Base-by-base conservation (phyloP, 2,888 invertebrate genomes). In the Toxonevra muliebris region DNA sequence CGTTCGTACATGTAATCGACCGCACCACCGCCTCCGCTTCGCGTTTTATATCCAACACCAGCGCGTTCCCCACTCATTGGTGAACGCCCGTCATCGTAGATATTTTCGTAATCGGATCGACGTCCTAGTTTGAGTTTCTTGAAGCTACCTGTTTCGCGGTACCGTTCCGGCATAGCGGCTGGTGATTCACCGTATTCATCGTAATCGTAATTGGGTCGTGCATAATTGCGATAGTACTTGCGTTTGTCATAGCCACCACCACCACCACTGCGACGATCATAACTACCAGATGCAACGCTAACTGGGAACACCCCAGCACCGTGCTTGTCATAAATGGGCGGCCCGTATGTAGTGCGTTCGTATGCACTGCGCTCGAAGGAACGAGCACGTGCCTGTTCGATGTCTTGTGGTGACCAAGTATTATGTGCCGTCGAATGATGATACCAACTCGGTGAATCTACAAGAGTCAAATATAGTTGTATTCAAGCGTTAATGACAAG, bases 341-440 rank as follows among this genome's bases (percentile, higher is more conserved):
- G 86, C 2, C 86, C 86, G 63, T 85, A 86, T 7, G 85, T 85
- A 17, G 82, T 82, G 43, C 85, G 77, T 69, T 86, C 86, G 64
- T 85, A 86, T 54, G 83, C 78, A 41, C 82, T 79, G 41, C 86
- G 82, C 68, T 86, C 86, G 59, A 86, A 86, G 20, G 80, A 76
- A 1, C 85, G 79, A n/a, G 75, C 71, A 41, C 80, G 75, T 2
- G 81, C 80, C 40, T 82, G 81, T 66, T 85, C 85, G 1, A 84
- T 84, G 68, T 85, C 84, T 59, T 84, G 83, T 13, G 85, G 85
- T 5, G 85, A 85, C 85, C 85, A 85, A 61, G 82, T 83, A 69
- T 82, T 82, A 70, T 84, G 84, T 1, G 80, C 74, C 43, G 79
- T 76, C 66, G 72, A 71, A 68, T 84, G 84, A 30, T 30, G 7